Evolutionary conservation across 2,113 vertebrate genomes (phyloP).

Genomic region (Takifugu bimaculatus): DNA sequence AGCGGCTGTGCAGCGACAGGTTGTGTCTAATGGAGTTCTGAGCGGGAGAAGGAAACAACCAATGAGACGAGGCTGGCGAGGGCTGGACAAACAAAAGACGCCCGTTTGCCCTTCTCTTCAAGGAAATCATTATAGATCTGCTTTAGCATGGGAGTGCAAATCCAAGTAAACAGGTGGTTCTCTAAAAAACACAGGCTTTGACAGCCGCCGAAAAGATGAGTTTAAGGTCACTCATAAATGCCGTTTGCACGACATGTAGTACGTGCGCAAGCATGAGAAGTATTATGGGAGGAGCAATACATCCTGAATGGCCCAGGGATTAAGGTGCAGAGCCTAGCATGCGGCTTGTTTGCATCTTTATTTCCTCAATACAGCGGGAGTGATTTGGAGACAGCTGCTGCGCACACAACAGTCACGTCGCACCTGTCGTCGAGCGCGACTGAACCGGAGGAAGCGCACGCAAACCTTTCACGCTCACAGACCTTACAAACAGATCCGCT

Average conservation of each 20-base stretch:
- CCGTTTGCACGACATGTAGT: constrained; percentile 27
- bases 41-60: constrained; percentile 38
- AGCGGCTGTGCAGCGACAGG: constrained; percentile 95
- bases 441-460: constrained; percentile 58
- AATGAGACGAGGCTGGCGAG: constrained; percentile 21
- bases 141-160: constrained; percentile 60
- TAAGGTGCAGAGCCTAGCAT: constrained; percentile 16
- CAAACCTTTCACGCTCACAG: no score
- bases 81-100: constrained; percentile 30
- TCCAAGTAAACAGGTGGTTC: constrained; percentile 60
- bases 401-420: constrained; percentile 49
- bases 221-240: constrained; percentile 51
- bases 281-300: constrained; percentile 32
- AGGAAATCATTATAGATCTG: constrained; percentile 38
- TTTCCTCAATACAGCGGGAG: constrained; percentile 48
- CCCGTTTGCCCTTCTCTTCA: constrained; percentile 53
- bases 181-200: constrained; percentile 26
- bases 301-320: constrained; percentile 20
- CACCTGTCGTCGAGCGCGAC: constrained; percentile 52
- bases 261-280: constrained; percentile 10
- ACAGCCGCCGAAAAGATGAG: constrained; percentile 23
- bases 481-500: no score
- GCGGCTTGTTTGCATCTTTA: constrained; percentile 32
- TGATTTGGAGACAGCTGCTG: constrained; percentile 41
- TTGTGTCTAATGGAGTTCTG: constrained; percentile 99